These are phyloP conservation scores for Masticophis lateralis DNA, from an alignment of 2,797 vertebrate genomes.

Conservation along the genomic window DNA sequence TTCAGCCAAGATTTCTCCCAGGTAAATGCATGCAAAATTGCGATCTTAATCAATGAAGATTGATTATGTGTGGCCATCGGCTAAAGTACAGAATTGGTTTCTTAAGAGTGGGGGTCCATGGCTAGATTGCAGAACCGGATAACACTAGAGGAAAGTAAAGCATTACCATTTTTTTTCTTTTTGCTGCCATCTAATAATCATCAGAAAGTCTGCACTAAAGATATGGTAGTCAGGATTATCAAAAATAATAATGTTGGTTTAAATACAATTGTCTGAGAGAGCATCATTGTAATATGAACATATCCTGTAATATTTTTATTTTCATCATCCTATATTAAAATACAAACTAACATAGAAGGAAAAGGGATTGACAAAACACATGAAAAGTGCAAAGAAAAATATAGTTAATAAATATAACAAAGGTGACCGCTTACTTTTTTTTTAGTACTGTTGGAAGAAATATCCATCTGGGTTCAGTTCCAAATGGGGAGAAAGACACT, in stretches of 20 bases:
- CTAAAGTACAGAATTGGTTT: neutral
- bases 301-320: neutral
- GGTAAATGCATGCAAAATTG: neutral
- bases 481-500: too few relatives aligned
- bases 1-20: neutral
- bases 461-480: too few relatives aligned
- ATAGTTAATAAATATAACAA: neutral
- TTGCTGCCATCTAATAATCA: neutral
- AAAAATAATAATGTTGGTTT: neutral
- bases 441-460: too few relatives aligned
- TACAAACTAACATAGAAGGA: neutral
- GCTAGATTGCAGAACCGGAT: neutral
- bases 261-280: neutral
- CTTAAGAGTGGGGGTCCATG: neutral
- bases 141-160: neutral
- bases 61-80: neutral
- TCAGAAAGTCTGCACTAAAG: neutral
- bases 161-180: neutral
- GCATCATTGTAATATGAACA: neutral
- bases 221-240: neutral
- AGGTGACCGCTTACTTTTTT: neutral
- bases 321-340: neutral
- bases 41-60: neutral
- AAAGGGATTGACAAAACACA: neutral
- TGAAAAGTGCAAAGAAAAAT: neutral